These are phyloP conservation scores for Drosophila neotestacea DNA, from an alignment of 2,888 invertebrate species.

Conservation along the genomic window DNA sequence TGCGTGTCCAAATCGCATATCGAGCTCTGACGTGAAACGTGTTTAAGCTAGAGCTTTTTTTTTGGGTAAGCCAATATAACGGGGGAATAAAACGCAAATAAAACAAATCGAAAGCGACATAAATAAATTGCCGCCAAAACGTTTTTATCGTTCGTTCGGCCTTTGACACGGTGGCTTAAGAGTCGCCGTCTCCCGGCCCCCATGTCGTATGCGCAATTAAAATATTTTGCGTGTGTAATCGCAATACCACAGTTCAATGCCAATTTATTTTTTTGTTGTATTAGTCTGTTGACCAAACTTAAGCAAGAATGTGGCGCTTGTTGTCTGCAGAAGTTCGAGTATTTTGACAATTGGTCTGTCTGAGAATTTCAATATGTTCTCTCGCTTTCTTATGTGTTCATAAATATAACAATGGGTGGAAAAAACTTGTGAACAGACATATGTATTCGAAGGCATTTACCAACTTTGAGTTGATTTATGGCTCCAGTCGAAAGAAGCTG, in stretches of 20 bases:
- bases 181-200: conserved; percentile 6
- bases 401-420: conserved; percentile 52
- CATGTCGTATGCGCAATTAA: conserved; percentile 71
- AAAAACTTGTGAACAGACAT: conserved; percentile 29
- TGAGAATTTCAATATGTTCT: conserved; percentile 72
- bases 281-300: conserved; percentile 18
- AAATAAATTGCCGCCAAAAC: conserved; percentile 69
- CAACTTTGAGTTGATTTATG: conserved; percentile 30
- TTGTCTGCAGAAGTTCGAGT: conserved; percentile 9
- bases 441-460: conserved; percentile 16
- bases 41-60: conserved; percentile 33
- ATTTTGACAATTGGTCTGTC: conserved; percentile 60
- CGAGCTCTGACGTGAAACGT: conserved; percentile 41
- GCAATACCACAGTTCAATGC: conserved; percentile 18
- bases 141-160: conserved; percentile 64
- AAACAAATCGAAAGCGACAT: conserved; percentile 57
- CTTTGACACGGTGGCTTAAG: conserved; percentile 74
- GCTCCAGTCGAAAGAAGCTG: conserved; percentile 9
- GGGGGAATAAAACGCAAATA: conserved; percentile 43
- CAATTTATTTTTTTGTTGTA: background rate
- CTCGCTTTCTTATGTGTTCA: conserved; percentile 54
- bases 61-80: conserved; percentile 48
- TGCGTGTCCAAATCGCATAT: conserved; percentile 73
- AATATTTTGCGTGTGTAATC: conserved; percentile 46
- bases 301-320: background rate